Conservation (phyloP, 2,113 vertebrate genomes). For the Variabilichromis moorii region DNA sequence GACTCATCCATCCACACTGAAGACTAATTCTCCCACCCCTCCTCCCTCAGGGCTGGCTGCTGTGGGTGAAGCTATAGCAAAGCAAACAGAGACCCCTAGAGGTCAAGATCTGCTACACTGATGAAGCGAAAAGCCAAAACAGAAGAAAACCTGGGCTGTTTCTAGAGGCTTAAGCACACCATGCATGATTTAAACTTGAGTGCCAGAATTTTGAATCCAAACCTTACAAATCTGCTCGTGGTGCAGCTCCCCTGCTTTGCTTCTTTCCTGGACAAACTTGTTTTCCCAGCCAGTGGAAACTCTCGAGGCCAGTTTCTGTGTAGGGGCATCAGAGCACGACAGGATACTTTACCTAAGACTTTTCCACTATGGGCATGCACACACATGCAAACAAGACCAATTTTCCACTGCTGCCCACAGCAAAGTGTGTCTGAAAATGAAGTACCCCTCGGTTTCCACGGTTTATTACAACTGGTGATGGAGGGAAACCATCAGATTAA, state of each 20-base stretch:
- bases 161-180: not conserved
- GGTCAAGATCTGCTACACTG: not conserved
- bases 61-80: not conserved
- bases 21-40: not conserved
- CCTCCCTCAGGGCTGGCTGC: not conserved
- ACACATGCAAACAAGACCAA: not conserved
- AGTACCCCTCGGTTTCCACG: not conserved
- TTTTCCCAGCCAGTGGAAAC: slow-evolving; percentile 31
- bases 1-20: slow-evolving; percentile 48
- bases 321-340: not conserved
- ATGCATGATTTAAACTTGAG: not conserved
- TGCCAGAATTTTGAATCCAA: not conserved
- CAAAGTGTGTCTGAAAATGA: not conserved
- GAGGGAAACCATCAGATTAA: not conserved
- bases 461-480: not conserved
- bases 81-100: slow-evolving; percentile 45
- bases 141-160: not conserved
- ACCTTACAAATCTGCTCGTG: not conserved
- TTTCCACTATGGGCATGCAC: slow-evolving; percentile 12
- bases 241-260: not conserved
- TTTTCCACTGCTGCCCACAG: not conserved
- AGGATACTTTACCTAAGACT: not conserved
- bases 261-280: not conserved
- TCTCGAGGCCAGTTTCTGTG: not conserved
- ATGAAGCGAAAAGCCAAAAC: not conserved